phyloP scores from a whole-genome alignment of 2,888 invertebrate genomes.

The Netelia inedita region DNA sequence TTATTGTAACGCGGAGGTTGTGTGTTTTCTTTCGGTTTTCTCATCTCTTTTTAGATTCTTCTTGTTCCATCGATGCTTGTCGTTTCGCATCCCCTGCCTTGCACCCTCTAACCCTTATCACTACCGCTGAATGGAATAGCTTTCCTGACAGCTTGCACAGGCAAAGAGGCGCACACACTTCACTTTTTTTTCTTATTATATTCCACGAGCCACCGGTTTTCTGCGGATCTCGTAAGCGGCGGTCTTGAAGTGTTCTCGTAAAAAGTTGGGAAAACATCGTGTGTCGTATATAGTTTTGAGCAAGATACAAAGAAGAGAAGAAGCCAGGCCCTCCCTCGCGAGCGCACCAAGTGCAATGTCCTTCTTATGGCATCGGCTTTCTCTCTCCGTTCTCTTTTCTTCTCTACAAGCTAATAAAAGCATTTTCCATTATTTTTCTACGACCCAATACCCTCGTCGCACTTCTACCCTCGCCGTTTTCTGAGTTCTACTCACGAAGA shows the following conservation, averaged over 20 bases:
- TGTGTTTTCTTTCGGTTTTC: slow-evolving; percentile 5
- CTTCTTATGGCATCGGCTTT: not conserved
- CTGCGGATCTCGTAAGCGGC: slow-evolving; percentile 44
- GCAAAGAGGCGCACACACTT: slow-evolving; percentile 41
- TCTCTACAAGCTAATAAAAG: slow-evolving; percentile 64
- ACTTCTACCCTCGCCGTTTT: slow-evolving; percentile 54
- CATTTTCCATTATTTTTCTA: slow-evolving; percentile 72
- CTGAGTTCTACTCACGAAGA: not conserved
- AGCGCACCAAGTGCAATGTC: slow-evolving; percentile 31
- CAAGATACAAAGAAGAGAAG: slow-evolving; percentile 70
- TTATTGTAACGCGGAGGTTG: not conserved
- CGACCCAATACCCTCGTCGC: slow-evolving; percentile 66
- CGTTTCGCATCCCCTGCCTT: slow-evolving; percentile 50
- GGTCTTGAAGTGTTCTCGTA: slow-evolving; percentile 70
- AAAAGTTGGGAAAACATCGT: slow-evolving; percentile 68
- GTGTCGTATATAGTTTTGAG: slow-evolving; percentile 37
- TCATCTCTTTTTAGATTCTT: slow-evolving; percentile 48
- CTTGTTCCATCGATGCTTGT: slow-evolving; percentile 36
- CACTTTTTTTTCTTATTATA: slow-evolving; percentile 60
- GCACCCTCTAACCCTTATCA: not conserved
- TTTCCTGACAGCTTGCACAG: slow-evolving; percentile 44
- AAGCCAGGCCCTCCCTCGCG: slow-evolving; percentile 60
- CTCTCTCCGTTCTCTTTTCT: not conserved
- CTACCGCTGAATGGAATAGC: slow-evolving; percentile 28
- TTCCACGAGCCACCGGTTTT: slow-evolving; percentile 56